Conservation (phyloP, 2,888 invertebrate species). For the Andrena haemorrhoa region DNA sequence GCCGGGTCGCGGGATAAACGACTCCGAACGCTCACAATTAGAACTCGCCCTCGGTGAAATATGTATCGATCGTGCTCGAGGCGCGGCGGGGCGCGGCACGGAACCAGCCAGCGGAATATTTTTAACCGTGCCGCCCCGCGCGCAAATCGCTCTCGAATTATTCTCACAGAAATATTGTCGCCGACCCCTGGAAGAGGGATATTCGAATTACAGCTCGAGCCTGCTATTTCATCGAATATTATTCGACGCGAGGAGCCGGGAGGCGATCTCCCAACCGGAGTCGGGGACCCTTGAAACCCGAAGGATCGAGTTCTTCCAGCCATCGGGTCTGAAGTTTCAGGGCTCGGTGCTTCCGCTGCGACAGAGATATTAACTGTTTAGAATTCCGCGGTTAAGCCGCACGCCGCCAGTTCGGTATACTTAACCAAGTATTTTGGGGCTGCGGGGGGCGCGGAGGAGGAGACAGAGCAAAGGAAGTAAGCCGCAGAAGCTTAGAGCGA, state of each 20-base stretch:
- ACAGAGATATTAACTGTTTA: slow-evolving; percentile 55
- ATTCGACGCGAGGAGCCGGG: neutral
- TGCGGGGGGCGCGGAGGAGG: slow-evolving; percentile 11
- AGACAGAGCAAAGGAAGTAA: slow-evolving; percentile 49
- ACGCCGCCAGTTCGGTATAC: slow-evolving; percentile 49
- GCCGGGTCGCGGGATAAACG: slow-evolving; percentile 26
- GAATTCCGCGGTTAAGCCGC: slow-evolving; percentile 59
- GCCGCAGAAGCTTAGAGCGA: slow-evolving; percentile 54
- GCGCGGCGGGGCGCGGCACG: neutral
- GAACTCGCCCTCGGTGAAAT: slow-evolving; percentile 34
- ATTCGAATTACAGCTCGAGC: neutral
- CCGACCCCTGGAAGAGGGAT: neutral
- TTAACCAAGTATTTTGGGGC: slow-evolving; percentile 62
- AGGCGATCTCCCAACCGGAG: neutral
- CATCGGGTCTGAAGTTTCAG: neutral
- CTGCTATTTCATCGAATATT: neutral
- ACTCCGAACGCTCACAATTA: slow-evolving; percentile 40
- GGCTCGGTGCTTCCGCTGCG: neutral
- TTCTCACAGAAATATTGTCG: neutral
- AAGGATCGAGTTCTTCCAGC: neutral
- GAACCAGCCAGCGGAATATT: slow-evolving; percentile 7
- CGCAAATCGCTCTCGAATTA: neutral
- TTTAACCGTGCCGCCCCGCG: neutral
- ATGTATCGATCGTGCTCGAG: slow-evolving; percentile 39
- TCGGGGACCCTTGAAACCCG: neutral